Evolutionary conservation across 2,797 vertebrate genomes (phyloP).

Genomic region (Geotrypetes seraphini): DNA sequence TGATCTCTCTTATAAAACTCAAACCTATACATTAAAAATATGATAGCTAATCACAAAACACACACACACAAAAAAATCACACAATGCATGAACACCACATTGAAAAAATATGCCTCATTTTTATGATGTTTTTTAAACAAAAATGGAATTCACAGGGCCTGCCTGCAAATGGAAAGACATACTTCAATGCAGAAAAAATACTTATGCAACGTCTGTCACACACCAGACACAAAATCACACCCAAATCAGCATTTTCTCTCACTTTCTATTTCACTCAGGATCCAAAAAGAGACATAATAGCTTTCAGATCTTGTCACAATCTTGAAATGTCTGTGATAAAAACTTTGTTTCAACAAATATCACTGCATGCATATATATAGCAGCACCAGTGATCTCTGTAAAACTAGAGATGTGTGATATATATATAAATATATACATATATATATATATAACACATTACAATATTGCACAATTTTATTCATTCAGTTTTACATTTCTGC

Average conservation of each 20-base stretch:
- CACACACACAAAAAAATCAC: conserved; percentile 45
- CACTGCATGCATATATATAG: no score
- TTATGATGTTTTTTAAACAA: no score
- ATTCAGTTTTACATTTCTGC: conserved; percentile 56
- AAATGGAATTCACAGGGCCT: conserved; percentile 70
- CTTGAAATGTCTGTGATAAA: conserved; percentile 69
- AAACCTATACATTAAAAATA: no score
- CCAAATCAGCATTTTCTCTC: conserved; percentile 53
- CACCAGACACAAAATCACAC: conserved; percentile 63
- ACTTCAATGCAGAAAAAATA: conserved; percentile 56
- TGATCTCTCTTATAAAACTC: no score
- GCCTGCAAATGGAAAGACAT: conserved; percentile 71
- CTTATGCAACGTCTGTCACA: conserved; percentile 59
- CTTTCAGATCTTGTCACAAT: conserved; percentile 73
- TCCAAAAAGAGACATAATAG: conserved; percentile 76
- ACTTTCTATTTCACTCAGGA: conserved; percentile 53
- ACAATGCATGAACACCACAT: conserved; percentile 40
- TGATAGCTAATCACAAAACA: conserved; percentile 35
- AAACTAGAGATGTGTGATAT: no score
- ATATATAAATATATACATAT: no score
- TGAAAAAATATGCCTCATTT: conserved; percentile 43
- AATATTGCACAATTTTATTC: conserved; percentile 90
- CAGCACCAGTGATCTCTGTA: no score
- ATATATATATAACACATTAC: no score
- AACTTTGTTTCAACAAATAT: conserved; percentile 38